A percentile compares a stretch with the other conserved stretches of the same genome.
These are phyloP conservation scores for Rhinopithecus roxellana DNA, from an alignment of 2,113 vertebrate genomes.

Conservation along the genomic window DNA sequence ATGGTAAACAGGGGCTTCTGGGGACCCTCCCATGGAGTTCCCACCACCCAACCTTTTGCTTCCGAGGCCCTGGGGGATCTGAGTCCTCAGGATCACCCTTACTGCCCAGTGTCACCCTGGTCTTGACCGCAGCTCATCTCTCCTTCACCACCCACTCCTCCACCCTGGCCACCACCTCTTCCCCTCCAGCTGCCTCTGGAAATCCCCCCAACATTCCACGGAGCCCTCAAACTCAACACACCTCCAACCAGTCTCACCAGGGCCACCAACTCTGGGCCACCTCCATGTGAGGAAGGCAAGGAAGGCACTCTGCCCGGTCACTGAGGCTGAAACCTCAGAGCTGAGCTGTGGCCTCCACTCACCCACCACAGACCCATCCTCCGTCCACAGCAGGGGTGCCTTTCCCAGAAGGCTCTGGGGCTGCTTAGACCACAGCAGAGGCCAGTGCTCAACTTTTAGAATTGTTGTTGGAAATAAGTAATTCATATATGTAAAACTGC, in stretches of 20 bases:
- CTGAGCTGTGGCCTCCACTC: neutral
- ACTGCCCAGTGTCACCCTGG: neutral
- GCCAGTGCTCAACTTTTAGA: neutral
- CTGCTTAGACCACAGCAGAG: neutral
- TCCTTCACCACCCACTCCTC: accelerated
- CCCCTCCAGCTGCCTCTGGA: neutral
- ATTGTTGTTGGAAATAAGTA: too few relatives aligned
- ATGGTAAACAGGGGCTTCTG: neutral
- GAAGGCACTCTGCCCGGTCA: neutral
- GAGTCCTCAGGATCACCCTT: neutral
- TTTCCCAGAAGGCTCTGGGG: neutral
- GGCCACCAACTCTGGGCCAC: neutral
- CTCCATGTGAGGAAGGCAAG: neutral
- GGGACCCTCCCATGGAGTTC: neutral
- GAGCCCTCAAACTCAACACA: neutral
- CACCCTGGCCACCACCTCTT: neutral
- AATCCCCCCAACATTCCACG: neutral
- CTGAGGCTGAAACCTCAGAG: neutral
- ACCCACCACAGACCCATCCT: accelerated
- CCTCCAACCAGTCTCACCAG: neutral
- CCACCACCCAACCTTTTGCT: neutral
- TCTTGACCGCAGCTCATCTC: accelerated
- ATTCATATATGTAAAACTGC: too few relatives aligned
- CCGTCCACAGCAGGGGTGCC: accelerated
- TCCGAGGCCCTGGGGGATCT: neutral